Conservation (phyloP, 1,140 invertebrate species). For the Steinernema khuongi region DNA sequence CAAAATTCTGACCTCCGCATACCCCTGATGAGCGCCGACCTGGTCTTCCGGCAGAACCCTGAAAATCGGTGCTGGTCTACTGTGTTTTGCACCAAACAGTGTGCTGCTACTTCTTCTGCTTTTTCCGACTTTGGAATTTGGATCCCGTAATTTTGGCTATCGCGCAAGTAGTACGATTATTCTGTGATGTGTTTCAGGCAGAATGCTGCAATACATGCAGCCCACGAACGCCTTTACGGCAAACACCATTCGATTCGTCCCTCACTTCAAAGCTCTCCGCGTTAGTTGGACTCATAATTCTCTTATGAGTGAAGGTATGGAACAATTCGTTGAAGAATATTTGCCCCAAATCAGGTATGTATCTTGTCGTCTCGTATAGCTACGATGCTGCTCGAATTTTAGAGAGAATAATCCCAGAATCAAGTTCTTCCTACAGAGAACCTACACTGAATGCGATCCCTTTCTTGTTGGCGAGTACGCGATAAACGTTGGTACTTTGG, state of each 20-base stretch:
- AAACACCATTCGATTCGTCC: slow-evolving; percentile 44
- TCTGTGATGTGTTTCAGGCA: neutral
- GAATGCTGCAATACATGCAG: slow-evolving; percentile 17
- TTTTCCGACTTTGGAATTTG: too few relatives aligned
- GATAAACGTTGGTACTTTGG: neutral
- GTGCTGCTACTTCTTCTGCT: too few relatives aligned
- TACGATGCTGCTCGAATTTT: slow-evolving; percentile 15
- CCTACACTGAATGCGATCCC: slow-evolving; percentile 48
- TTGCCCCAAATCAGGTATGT: slow-evolving; percentile 49
- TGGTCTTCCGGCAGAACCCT: too few relatives aligned
- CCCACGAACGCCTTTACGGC: slow-evolving; percentile 39
- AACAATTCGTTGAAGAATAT: slow-evolving; percentile 55
- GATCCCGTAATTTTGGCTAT: too few relatives aligned
- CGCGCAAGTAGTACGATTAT: too few relatives aligned
- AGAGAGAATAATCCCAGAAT: slow-evolving; percentile 56
- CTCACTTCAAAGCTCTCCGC: slow-evolving; percentile 44
- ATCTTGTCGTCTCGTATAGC: neutral
- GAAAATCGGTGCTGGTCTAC: too few relatives aligned
- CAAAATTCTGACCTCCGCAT: too few relatives aligned
- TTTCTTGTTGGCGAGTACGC: slow-evolving; percentile 54
- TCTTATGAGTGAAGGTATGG: slow-evolving; percentile 49
- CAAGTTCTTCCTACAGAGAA: slow-evolving; percentile 42
- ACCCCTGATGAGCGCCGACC: too few relatives aligned
- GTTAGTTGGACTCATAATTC: slow-evolving; percentile 49
- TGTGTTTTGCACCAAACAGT: too few relatives aligned